Base-by-base conservation (phyloP, 2,888 invertebrate species). In the Octonoba sinensis region DNA sequence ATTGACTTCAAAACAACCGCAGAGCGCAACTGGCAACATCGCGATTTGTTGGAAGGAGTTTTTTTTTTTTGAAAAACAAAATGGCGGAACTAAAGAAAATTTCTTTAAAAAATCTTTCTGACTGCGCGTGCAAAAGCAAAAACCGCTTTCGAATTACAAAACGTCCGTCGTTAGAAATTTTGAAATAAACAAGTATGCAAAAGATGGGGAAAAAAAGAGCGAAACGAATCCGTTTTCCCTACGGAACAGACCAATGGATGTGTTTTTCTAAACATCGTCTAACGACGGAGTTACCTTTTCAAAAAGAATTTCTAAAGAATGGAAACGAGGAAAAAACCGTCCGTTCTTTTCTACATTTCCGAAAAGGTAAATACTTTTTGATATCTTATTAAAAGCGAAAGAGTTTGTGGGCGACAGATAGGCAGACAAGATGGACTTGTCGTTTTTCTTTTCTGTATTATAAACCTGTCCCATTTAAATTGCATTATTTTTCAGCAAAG, bases 321-420 rank as follows among this genome's bases (percentile, higher is more conserved):
- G 36, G 36, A 36, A 36, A 36, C 36, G 36, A 36, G 36, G 54
- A 54, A 54, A 54, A 54, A 54, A 18, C 22, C 27, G 16, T 54
- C 65, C 46, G 49, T 60, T 51, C 62, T 69, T 54, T 67, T 65
- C 22, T 47, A 47, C 65, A 57, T 74, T 64, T 65, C 57, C 36
- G 44, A 27, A 22, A 75, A 67, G 57, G 75, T 75, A 67, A 75
- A 75, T 75, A 75, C 75, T 69, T 75, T 62, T 66, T 67, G 67
- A 67, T 67, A 75, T 57, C 74, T 66, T 67, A 67, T 75, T 75
- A 75, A 60, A 71, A 74, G 49, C 60, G 57, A 60, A 47, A 46
- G 49, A 20, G 70, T 27, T 24, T 20, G 56, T 69, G n/a, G 18
- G 51, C 72, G 18, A 54, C 54, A 54, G 65, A 51, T 47, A 74